Base-by-base conservation (phyloP, 2,113 vertebrate genomes). In the Pseudonaja textilis region DNA sequence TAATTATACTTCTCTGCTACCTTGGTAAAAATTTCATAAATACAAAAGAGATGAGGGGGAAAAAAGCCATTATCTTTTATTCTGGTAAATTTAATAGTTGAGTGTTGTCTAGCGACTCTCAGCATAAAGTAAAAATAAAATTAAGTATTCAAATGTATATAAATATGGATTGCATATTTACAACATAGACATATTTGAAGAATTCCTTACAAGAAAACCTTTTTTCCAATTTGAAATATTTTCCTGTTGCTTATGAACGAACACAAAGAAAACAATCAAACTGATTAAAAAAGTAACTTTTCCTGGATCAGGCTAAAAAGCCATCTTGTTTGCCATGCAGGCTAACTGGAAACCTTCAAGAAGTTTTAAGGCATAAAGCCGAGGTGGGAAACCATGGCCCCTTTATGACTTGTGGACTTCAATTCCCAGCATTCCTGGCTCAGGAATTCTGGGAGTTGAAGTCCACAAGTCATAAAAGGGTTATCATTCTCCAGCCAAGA, bases 1-100 rank as follows among this genome's bases (percentile, higher is more conserved):
- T 39, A 81, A 81, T 81, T 81, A 81, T 20, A 39, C 34, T 81
- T 39, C 74, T 81, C 69, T 1, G 14, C 69, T 34, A 90, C 89
- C 85, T 95, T 95, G 91, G 6, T 29, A 93, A 85, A 52, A 12
- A 34, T 57, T 47, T 94, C 54, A 95, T 89, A 95, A 94, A 90
- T 50, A 91, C 93, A 95, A 34, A 4, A 88, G 39, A 89, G 64
- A 22, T 81, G 26, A 5, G 56, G 18, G 3, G 50, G 9, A 6
- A 18, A 50, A 69, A 95, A 92, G 52, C 89, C 56, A 89, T 12
- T 92, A 34, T 89, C 93, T 91, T 20, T 92, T 34, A 59, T 42
- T 55, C 20, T 39, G 61, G 69, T 23, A 59, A 81, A 59, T 29
- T 88, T 54, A 74, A 55, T 1, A 25, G 23, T 54, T 81, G 29